Percentiles rank a stretch among this genome's conserved stretches.
Conservation (phyloP, 2,888 invertebrate species). For the Macaria notata region DNA sequence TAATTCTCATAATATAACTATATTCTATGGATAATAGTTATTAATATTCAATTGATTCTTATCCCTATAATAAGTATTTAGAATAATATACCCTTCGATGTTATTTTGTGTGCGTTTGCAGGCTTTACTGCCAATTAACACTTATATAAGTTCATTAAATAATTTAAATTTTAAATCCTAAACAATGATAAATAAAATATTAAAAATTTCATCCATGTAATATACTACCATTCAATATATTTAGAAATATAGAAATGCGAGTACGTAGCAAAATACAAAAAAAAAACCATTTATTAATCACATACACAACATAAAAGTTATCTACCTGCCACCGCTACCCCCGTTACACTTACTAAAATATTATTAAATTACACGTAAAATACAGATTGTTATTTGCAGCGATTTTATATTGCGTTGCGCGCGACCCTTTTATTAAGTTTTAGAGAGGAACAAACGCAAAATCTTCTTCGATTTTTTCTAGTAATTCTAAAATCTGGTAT, state of each 20-base stretch:
- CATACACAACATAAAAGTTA: slow-evolving; percentile 1
- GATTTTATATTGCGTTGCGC: too few relatives aligned
- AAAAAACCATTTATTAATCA: slow-evolving; percentile 2
- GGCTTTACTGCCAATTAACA: slow-evolving; percentile 12
- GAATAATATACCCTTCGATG: slow-evolving; percentile 35
- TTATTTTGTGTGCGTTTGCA: slow-evolving; percentile 32
- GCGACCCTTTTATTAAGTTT: too few relatives aligned
- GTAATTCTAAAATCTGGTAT: too few relatives aligned
- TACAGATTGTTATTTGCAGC: too few relatives aligned
- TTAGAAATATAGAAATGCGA: slow-evolving; percentile 3
- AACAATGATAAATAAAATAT: too few relatives aligned
- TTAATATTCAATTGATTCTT: background rate
- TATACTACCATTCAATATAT: background rate
- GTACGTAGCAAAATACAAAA: slow-evolving; percentile 7
- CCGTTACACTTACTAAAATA: slow-evolving; percentile 6
- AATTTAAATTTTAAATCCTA: too few relatives aligned
- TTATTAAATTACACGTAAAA: too few relatives aligned
- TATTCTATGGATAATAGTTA: background rate
- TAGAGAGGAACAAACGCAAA: too few relatives aligned
- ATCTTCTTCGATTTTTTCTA: too few relatives aligned
- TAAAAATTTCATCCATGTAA: too few relatives aligned
- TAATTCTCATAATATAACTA: background rate
- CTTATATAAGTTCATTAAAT: slow-evolving; percentile 9
- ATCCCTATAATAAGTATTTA: background rate
- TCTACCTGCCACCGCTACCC: background rate